Evolutionary conservation across 1,140 invertebrate genomes (phyloP).

Genomic region (Penaeus indicus): DNA sequence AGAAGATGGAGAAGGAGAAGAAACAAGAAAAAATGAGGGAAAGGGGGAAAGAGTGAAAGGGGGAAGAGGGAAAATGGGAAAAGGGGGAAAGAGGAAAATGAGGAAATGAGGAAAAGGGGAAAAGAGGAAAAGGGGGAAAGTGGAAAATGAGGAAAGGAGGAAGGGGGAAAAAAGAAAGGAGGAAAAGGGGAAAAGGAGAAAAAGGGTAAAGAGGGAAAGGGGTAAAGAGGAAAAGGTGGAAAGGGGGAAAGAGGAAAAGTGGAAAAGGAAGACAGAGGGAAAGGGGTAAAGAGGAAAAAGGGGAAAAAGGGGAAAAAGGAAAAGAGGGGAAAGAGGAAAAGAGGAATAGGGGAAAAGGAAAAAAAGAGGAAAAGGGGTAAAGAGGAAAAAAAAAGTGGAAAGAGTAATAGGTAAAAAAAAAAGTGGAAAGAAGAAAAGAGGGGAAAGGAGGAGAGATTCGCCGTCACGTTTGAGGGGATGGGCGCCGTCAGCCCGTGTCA

Average conservation of each 20-base stretch:
- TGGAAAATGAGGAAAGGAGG: background rate
- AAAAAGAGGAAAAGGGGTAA: background rate
- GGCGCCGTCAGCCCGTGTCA: too few species aligned
- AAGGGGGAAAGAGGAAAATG: background rate
- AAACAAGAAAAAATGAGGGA: background rate
- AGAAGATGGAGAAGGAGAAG: background rate
- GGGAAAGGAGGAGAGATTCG: too few species aligned
- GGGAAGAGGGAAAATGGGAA: background rate
- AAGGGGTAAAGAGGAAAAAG: background rate
- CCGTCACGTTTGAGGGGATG: too few species aligned
- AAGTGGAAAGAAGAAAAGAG: too few species aligned
- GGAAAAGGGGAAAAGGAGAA: background rate
- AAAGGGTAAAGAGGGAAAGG: background rate
- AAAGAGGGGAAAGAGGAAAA: background rate
- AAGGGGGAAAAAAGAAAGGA: background rate
- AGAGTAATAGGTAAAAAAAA: background rate
- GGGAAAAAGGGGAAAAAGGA: too few species aligned
- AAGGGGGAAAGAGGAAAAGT: background rate
- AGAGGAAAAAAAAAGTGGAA: background rate
- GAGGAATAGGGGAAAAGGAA: background rate
- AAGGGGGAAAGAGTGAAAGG: background rate
- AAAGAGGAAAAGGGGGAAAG: background rate
- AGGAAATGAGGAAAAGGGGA: background rate
- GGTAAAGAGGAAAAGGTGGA: background rate
- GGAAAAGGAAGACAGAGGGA: background rate